Evolutionary conservation across 2,888 invertebrate genomes (phyloP), one percentile per base, ranked within the genome.

Genomic region (Stictocephala bisonia): DNA sequence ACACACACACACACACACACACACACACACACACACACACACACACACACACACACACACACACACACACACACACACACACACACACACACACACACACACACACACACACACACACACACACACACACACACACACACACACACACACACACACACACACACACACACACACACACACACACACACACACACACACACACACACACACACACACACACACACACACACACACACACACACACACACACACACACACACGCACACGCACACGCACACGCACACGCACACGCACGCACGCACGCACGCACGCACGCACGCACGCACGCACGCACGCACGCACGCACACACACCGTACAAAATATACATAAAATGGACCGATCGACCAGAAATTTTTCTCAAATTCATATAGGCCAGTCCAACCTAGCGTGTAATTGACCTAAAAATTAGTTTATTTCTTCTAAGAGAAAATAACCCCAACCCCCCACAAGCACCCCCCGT

Each of bases 1-100:
- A 48, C 48, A 48, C 48, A 48, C 48, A 48, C 48, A 48, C 48
- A 48, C 48, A 48, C 48, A 48, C 48, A 48, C 48, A 15, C 48
- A 48, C 48, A 15, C 48, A 48, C 48, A 15, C 48, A 48, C 48
- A 15, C 48, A 48, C 48, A 48, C 48, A 48, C 48, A 48, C 48
- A 15, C 48, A 48, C 48, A 48, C 48, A 48, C 48, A 48, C 48
- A 15, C 48, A 48, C 48, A 48, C 48, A 15, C 48, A 15, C 48
- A 48, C 48, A 15, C 48, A 48, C 48, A 15, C 48, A 48, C n/a
- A 48, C 48, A 48, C n/a, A 48, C 48, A 48, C 48, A 9, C 41
- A 51, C 51, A 51, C 51, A n/a, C 51, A 51, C 51, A 51, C 51
- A n/a, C 51, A 51, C 51, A 51, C 51, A n/a, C 51, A 51, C 51